Conservation (phyloP, 2,797 vertebrate genomes). For the Pseudopleuronectes americanus region DNA sequence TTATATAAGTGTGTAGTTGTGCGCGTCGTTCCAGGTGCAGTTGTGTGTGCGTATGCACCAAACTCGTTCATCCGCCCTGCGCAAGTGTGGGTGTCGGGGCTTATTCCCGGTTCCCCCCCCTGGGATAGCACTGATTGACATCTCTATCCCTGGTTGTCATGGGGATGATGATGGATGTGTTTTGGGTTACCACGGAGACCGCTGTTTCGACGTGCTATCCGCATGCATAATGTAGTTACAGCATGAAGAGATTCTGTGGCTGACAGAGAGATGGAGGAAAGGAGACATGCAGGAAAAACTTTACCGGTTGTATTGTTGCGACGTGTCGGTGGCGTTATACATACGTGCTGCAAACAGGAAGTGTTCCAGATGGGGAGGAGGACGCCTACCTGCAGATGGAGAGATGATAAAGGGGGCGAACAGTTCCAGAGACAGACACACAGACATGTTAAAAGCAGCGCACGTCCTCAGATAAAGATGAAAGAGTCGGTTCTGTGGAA, state of each 20-base stretch:
- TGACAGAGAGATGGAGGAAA: conserved; percentile 55
- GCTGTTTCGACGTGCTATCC: conserved; percentile 71
- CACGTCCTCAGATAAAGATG: conserved; percentile 64
- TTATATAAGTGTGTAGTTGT: neutral
- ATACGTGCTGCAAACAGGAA: neutral
- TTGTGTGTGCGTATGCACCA: neutral
- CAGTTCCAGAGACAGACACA: conserved; percentile 17
- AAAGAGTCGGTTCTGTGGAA: conserved; percentile 58
- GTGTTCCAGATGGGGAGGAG: conserved; percentile 7
- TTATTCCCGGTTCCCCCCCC: conserved; percentile 57
- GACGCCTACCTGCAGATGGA: conserved; percentile 5
- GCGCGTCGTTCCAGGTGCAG: neutral
- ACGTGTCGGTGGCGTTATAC: neutral
- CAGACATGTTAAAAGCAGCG: conserved; percentile 39
- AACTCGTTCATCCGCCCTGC: conserved; percentile 43
- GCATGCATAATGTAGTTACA: conserved; percentile 78
- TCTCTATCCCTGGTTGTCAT: conserved; percentile 78
- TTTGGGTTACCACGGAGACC: conserved; percentile 74
- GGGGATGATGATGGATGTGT: conserved; percentile 82
- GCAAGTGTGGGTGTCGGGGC: conserved; percentile 58
- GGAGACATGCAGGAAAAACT: conserved; percentile 31
- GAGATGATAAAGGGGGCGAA: conserved; percentile 29
- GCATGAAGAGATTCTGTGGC: conserved; percentile 69
- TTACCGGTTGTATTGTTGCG: conserved; percentile 25
- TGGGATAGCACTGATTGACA: conserved; percentile 74